Percentiles rank a stretch among this genome's conserved stretches.
Conservation (phyloP, 2,113 vertebrate genomes). For the Leucopsar rothschildi region DNA sequence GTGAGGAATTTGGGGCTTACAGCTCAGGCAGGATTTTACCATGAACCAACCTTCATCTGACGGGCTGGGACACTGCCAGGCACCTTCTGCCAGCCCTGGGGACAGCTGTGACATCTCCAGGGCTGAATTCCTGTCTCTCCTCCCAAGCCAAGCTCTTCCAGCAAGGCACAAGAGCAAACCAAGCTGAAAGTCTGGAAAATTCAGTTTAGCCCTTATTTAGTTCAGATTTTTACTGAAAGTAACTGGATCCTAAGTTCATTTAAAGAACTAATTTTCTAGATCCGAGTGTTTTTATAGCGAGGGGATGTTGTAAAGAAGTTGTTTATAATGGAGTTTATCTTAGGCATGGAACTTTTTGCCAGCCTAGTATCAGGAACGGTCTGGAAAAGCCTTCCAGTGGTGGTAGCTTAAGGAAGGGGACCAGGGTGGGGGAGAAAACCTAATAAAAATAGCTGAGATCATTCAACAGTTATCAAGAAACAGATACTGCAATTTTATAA, state of each 20-base stretch:
- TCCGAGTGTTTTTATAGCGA: conserved; percentile 60
- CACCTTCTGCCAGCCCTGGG: not conserved
- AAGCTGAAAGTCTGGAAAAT: not conserved
- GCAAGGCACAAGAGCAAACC: not conserved
- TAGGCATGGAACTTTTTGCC: conserved; percentile 39
- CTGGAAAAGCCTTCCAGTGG: conserved; percentile 68
- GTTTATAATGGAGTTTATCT: conserved; percentile 73
- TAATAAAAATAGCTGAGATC: conserved; percentile 87
- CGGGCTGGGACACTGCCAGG: not conserved
- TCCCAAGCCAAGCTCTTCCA: not conserved
- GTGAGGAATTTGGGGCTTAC: fast-evolving
- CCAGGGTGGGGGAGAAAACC: conserved; percentile 59
- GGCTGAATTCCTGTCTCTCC: not conserved
- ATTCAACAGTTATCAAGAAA: conserved; percentile 85
- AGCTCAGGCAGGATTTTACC: not conserved
- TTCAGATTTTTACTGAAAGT: conserved; percentile 39
- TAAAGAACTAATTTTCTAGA: conserved; percentile 72
- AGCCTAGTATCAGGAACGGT: conserved; percentile 61
- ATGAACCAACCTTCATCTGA: not conserved
- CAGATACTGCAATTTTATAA: conserved; percentile 86
- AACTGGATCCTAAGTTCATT: conserved; percentile 63
- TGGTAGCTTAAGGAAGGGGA: conserved; percentile 72
- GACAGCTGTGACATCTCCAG: not conserved
- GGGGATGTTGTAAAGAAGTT: conserved; percentile 72
- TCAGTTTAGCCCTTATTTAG: not conserved